Conservation (phyloP, 2,113 vertebrate genomes). For the Petroica traversi region DNA sequence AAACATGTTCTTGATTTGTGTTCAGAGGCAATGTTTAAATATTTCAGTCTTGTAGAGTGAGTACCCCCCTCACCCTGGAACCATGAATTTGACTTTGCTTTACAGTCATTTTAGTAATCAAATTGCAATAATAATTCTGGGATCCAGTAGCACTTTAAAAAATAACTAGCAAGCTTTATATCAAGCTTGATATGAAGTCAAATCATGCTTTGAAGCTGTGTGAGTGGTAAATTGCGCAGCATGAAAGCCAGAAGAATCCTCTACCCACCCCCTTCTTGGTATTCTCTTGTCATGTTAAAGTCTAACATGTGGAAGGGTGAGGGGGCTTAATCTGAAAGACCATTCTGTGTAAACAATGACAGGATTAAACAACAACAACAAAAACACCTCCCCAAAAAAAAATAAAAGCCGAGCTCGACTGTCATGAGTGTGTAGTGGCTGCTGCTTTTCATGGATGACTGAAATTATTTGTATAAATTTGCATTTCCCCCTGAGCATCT, state of each 20-base stretch:
- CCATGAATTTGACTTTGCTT: not conserved
- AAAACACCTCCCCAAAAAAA: too few relatives aligned
- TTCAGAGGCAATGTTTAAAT: not conserved
- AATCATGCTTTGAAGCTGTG: not conserved
- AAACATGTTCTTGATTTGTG: not conserved
- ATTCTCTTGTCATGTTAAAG: constrained; percentile 40
- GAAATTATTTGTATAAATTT: constrained; percentile 42
- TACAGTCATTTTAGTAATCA: not conserved
- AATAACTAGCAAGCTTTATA: not conserved
- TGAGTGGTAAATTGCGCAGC: not conserved
- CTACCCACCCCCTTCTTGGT: not conserved
- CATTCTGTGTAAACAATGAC: constrained; percentile 10
- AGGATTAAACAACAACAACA: not conserved
- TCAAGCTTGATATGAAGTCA: not conserved
- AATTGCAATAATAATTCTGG: not conserved
- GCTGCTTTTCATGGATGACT: constrained; percentile 16
- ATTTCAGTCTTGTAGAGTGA: not conserved
- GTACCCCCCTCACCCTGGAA: not conserved
- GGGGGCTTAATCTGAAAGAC: constrained; percentile 27
- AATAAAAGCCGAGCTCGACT: not conserved
- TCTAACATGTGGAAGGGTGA: not conserved
- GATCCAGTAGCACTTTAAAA: not conserved
- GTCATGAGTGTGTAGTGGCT: not conserved
- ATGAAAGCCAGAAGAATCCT: not conserved
- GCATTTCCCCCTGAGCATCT: constrained; percentile 6